Evolutionary conservation across 2,888 invertebrate species (phyloP), one percentile per base, ranked within the genome.

Genomic region (Drosophila paracracens): DNA sequence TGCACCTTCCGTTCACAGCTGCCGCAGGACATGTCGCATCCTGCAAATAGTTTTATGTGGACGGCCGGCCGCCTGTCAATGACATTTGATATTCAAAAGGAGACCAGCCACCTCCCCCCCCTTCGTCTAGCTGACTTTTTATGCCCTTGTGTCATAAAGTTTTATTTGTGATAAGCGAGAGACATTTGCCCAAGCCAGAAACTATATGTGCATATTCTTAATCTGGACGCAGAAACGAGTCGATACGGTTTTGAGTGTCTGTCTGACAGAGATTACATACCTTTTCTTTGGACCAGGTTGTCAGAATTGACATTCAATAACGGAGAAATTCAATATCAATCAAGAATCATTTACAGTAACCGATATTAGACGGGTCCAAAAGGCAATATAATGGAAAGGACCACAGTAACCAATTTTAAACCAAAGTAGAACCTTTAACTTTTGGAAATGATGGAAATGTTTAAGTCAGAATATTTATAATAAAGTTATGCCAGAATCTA

Each of bases 31-130:
- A n/a, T 56, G 38, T 50, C 58, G 59, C 36, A 58, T 59, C 40
- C 40, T 35, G 76, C 31, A 81, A 82, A 82, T 79, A 82, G 82
- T 78, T 81, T 81, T 70, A 82, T 79, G 82, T 81, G 69, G 63
- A 66, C 66, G 54, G 48, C 81, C 66, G 54, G 57, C 70, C 82
- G 79, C 64, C 84, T 85, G 84, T 85, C 85, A 85, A 88, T 85
- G 85, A 89, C 85, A 85, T 85, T 82, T 85, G 77, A 89, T 85
- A 85, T 89, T 75, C 86, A 79, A 71, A 76, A 53, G 46, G 48
- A 40, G 31, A 63, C 27, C 54, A 52, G 50, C 11, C 31, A 3
- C 40, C 16, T 11, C 38, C 38, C 16, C 38, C 16, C 38, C 38
- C 8, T 18, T 38, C 25, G 29, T 21, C 40, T 10, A 21, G 11